Base-by-base conservation (phyloP, 1,140 invertebrate species). In the Batillaria attramentaria region DNA sequence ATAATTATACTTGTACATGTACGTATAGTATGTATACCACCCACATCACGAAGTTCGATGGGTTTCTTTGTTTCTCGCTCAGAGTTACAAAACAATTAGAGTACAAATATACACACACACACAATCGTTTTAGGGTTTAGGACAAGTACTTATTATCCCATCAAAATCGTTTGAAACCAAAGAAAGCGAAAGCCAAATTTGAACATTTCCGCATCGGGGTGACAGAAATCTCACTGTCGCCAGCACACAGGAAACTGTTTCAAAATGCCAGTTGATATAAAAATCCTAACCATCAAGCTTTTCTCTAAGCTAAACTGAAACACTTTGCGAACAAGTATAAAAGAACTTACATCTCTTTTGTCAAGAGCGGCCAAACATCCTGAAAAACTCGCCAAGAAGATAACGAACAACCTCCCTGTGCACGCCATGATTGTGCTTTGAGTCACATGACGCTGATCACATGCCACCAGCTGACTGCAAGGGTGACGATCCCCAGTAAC, bases 281-380 rank as follows among this genome's bases (percentile, higher is more conserved):
- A n/a, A n/a, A n/a, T n/a, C n/a, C n/a, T n/a, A n/a, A n/a, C n/a
- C n/a, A n/a, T n/a, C n/a, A n/a, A n/a, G n/a, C n/a, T n/a, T n/a
- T n/a, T n/a, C n/a, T n/a, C n/a, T n/a, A n/a, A n/a, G n/a, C n/a
- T n/a, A n/a, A n/a, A n/a, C n/a, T n/a, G n/a, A n/a, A n/a, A n/a
- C n/a, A n/a, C n/a, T n/a, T n/a, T n/a, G n/a, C n/a, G n/a, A n/a
- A n/a, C n/a, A n/a, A n/a, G n/a, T n/a, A n/a, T n/a, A n/a, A n/a
- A n/a, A n/a, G n/a, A n/a, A 65, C 72, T 57, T 74, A 75, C 73
- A 4, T n/a, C 62, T 65, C 73, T 75, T 65, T 60, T 60, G 54
- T n/a, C 37, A n/a, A 65, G 20, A 62, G 60, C 73, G 13, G 73
- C 73, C 4, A 3, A 6, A 28, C 20, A 37, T 0, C 37, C 2